phyloP scores from a whole-genome alignment of 2,888 invertebrate genomes.

The Thereva unica region DNA sequence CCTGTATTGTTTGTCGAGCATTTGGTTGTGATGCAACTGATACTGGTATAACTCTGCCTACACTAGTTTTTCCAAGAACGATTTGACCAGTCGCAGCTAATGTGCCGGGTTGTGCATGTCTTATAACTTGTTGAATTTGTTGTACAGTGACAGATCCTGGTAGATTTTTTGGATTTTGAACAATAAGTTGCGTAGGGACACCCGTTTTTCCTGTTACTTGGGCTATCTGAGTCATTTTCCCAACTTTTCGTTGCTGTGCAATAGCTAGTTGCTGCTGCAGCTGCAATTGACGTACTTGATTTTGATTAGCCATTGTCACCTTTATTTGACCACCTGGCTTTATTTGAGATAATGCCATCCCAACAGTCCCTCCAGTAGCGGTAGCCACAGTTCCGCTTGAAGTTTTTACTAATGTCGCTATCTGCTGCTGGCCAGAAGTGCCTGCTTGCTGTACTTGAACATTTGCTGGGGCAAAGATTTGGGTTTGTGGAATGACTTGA shows the following conservation, averaged over 20 bases:
- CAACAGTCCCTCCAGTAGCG: conserved; percentile 51
- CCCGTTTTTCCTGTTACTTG: conserved; percentile 56
- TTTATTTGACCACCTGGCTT: conserved; percentile 58
- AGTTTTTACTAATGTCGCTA: conserved; percentile 55
- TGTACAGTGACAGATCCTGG: conserved; percentile 72
- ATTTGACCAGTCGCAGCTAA: conserved; percentile 59
- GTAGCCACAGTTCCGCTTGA: conserved; percentile 57
- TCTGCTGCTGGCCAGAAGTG: conserved; percentile 52
- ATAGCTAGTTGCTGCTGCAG: conserved; percentile 64
- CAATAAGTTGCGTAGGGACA: conserved; percentile 71
- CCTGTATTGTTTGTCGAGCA: conserved; percentile 63
- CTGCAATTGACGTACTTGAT: conserved; percentile 69
- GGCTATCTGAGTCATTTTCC: conserved; percentile 65
- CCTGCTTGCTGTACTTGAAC: conserved; percentile 54
- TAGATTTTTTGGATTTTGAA: conserved; percentile 64
- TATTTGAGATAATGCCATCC: conserved; percentile 56
- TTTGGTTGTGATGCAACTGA: conserved; percentile 62
- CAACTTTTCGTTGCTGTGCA: conserved; percentile 63
- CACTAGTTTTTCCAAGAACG: conserved; percentile 65
- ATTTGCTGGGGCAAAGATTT: conserved; percentile 64
- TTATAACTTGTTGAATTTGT: conserved; percentile 75
- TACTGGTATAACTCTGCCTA: conserved; percentile 69
- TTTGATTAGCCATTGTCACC: conserved; percentile 64
- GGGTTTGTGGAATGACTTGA: conserved; percentile 60
- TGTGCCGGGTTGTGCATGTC: conserved; percentile 62